Conservation (phyloP, 2,888 invertebrate species). For the Kryphioiulus occultus region DNA sequence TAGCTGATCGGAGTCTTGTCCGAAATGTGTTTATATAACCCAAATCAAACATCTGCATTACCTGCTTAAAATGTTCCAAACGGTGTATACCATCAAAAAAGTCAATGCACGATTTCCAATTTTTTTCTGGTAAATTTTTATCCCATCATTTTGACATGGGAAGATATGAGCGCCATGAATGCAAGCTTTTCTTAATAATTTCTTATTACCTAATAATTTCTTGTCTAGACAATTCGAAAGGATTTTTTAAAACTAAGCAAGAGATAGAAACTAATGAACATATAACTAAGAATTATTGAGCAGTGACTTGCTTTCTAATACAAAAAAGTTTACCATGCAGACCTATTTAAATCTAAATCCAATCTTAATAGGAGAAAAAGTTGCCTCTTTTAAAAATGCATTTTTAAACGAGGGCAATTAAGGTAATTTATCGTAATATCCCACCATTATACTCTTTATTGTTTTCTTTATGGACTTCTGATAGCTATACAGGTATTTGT, state of each 20-base stretch:
- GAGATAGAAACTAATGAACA: background rate
- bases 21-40: background rate
- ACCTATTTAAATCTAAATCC: background rate
- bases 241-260: background rate
- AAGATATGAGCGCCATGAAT: background rate
- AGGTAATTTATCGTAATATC: constrained; percentile 36
- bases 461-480: background rate
- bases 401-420: constrained; percentile 32
- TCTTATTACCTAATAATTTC: too few species aligned
- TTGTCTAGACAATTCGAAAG: background rate
- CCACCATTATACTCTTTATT: background rate
- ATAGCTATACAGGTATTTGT: background rate
- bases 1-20: background rate
- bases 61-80: background rate
- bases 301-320: background rate
- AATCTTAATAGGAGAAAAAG: constrained; percentile 5
- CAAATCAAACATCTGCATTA: background rate
- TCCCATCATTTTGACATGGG: too few species aligned
- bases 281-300: background rate
- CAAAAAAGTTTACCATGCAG: background rate
- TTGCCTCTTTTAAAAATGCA: background rate
- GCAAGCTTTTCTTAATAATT: background rate
- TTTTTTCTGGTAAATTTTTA: too few species aligned
- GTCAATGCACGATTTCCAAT: background rate
- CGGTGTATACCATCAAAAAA: background rate